Evolutionary conservation across 2,888 invertebrate genomes (phyloP), one percentile per base, ranked within the genome.

Genomic region (Acronicta leporina): DNA sequence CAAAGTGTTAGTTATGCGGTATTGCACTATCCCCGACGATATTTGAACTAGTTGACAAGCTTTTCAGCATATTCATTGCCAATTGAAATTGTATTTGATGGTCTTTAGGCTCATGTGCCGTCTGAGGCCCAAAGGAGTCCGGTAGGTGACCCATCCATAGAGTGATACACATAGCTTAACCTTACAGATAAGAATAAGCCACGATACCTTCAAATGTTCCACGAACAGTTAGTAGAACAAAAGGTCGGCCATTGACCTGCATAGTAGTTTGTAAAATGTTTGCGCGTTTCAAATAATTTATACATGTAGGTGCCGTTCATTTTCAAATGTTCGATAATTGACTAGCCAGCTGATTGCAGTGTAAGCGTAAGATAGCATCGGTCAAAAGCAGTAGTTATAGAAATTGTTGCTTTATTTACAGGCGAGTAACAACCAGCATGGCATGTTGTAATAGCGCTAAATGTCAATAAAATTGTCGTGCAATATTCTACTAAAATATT

Each of bases 311-410:
- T 20, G 20, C 13, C 16, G 10, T 46, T 56, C 33, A 16, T 20
- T 61, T 41, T 38, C 27, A 42, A 68, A 60, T 42, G 47, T 55
- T 63, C 45, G 50, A 55, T 67, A 68, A 55, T 63, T 53, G n/a
- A 15, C 41, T 41, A 8, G 14, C 25, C 27, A 20, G 52, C 48
- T 57, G 35, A 57, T 55, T 48, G 52, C 44, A 53, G 40, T 41
- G 60, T 53, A 40, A 40, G 25, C 13, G 15, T 3, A 10, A 43
- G 73, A 66, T 73, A 73, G 14, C 15, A 73, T 73, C 73, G 10
- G 15, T 35, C 46, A 57, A 65, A 38, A 44, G 20, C 53, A 56
- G 52, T 45, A 61, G 35, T 54, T 11, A 54, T 53, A 57, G 59
- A 68, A 68, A 63, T 40, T 35, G 47, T 40, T 53, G 62, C 52